phyloP scores from a whole-genome alignment of 2,113 vertebrate genomes.

The Pachypanchax playfairii region DNA sequence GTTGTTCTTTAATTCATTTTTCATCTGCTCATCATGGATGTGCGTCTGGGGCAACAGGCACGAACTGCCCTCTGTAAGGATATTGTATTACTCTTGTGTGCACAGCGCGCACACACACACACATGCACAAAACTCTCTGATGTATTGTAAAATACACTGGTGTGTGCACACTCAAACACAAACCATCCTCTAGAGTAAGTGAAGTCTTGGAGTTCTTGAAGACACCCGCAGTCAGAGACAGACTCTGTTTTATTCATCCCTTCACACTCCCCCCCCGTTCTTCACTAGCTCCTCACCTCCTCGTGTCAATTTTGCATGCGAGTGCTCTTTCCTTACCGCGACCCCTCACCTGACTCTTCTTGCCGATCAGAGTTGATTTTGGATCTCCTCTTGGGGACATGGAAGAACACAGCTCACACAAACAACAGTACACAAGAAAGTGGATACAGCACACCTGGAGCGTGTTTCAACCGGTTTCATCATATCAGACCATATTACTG shows the following conservation, averaged over 20 bases:
- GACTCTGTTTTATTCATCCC: constrained; percentile 81
- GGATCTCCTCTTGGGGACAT: constrained; percentile 51
- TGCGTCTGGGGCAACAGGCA: constrained; percentile 60
- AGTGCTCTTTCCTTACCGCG: constrained; percentile 50
- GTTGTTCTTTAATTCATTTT: constrained; percentile 76
- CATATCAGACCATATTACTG: constrained; percentile 51
- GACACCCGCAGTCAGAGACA: constrained; percentile 72
- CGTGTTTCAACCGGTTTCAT: constrained; percentile 67
- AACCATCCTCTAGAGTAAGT: constrained; percentile 76
- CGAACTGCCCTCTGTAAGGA: constrained; percentile 62
- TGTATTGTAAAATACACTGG: constrained; percentile 50
- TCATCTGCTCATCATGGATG: constrained; percentile 68
- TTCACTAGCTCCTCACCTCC: constrained; percentile 61
- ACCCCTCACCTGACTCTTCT: constrained; percentile 57
- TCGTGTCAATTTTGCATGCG: constrained; percentile 77
- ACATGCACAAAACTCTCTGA: constrained; percentile 37
- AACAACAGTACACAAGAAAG: constrained; percentile 55
- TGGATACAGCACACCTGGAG: constrained; percentile 57
- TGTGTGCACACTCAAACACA: constrained; percentile 32
- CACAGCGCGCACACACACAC: constrained; percentile 22
- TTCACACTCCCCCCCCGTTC: constrained; percentile 47
- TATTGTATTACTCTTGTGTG: constrained; percentile 65
- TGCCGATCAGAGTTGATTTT: constrained; percentile 57
- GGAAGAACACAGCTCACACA: constrained; percentile 22
- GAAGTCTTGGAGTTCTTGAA: constrained; percentile 80